Conservation (phyloP, 2,113 vertebrate species). For the Perognathus longimembris region DNA sequence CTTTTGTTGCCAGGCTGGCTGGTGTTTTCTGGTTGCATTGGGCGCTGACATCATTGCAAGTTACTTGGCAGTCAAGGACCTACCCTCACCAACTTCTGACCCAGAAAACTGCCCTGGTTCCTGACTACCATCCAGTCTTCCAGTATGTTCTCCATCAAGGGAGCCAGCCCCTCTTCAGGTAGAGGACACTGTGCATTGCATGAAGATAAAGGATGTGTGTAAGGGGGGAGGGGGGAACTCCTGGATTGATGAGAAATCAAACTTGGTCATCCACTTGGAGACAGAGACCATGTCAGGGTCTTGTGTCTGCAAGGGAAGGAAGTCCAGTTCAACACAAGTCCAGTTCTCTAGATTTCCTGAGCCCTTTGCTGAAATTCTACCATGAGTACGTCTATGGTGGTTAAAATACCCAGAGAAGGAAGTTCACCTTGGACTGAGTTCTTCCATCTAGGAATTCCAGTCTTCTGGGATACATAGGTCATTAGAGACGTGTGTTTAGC, state of each 20-base stretch:
- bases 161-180: slow-evolving; percentile 60
- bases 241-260: neutral
- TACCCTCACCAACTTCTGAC: slow-evolving; percentile 80
- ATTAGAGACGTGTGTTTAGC: slow-evolving; percentile 7
- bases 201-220: neutral
- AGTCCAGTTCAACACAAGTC: neutral
- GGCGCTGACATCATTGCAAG: slow-evolving; percentile 84
- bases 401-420: neutral
- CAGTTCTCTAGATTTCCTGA: neutral
- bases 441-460: slow-evolving; percentile 5
- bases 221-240: neutral
- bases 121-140: slow-evolving; percentile 65
- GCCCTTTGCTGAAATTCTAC: neutral
- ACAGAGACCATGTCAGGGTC: slow-evolving; percentile 28
- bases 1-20: slow-evolving; percentile 77
- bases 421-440: neutral
- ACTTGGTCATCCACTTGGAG: slow-evolving; percentile 6
- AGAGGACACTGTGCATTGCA: slow-evolving; percentile 31
- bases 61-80: slow-evolving; percentile 83
- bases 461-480: neutral
- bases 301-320: neutral
- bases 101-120: slow-evolving; percentile 79
- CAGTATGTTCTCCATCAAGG: slow-evolving; percentile 62
- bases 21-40: slow-evolving; percentile 85
- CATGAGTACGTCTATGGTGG: neutral